Evolutionary conservation across 2,888 invertebrate genomes (phyloP), one percentile per base, ranked within the genome.

Genomic region (Orchestes rusci): DNA sequence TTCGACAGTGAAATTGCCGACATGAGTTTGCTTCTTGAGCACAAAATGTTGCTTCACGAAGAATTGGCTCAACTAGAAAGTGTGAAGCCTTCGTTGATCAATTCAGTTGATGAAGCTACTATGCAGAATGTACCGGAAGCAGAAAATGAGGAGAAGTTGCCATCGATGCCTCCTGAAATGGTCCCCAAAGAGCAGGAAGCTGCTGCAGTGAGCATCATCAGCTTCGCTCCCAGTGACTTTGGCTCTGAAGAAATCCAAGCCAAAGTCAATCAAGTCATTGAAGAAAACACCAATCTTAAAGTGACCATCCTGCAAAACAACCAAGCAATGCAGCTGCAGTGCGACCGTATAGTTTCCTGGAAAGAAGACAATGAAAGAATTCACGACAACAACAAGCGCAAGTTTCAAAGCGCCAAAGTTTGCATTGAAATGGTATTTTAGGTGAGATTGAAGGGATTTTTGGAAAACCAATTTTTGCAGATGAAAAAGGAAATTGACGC

Each of bases 221-320:
- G 49, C 15, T 51, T 58, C 35, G 35, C 57, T 7, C 41, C 44
- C 4, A 49, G 51, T 10, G 58, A 59, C 19, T 46, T 60, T 32
- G 48, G 53, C 17, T 57, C 61, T 1, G 61, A 61, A 43, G 65
- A 65, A 54, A 57, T 65, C 16, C 61, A 65, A 37, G 48, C 39
- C 3, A 63, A 62, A 54, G 53, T 66, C n/a, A 53, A 56, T 8
- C 56, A 59, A 29, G 10, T 52, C 3, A 41, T 50, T 17, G 49
- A 49, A 2, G 49, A 52, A 34, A 52, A 52, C 29, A 38, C 40
- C 2, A 32, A 39, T 30, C 35, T 52, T 16, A 46, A 46, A 60
- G 80, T 80, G 53, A 79, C 79, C 0, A 62, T 84, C 27, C 71
- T 73, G 15, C 75, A 80, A 54, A 83, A 82, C 58, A 83, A 82